phyloP scores from a whole-genome alignment of 2,113 vertebrate genomes.

The Sciurus niger region DNA sequence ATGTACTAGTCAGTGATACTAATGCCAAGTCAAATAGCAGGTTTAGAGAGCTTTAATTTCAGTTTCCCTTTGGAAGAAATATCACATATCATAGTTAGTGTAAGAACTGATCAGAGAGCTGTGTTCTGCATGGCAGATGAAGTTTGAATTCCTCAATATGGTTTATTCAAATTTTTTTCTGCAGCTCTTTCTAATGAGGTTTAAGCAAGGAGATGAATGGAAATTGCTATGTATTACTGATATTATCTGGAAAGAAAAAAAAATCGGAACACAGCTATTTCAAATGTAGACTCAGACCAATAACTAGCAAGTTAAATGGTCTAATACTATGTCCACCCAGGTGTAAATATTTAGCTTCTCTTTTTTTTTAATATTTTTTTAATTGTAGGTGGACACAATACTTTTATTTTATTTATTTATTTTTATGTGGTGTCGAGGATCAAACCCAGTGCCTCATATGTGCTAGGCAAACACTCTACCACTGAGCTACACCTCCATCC shows the following conservation, averaged over 20 bases:
- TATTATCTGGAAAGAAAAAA: background rate
- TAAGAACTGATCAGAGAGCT: background rate
- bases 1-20: background rate
- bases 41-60: background rate
- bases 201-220: background rate
- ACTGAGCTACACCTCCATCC: no score
- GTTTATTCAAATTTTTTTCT: background rate
- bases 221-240: background rate
- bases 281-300: background rate
- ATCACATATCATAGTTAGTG: background rate
- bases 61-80: constrained; percentile 27
- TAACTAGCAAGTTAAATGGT: background rate
- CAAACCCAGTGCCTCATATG: no score
- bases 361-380: background rate
- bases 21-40: background rate
- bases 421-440: no score
- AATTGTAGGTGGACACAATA: no score
- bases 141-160: constrained; percentile 14
- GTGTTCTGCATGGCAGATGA: background rate
- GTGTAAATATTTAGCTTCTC: constrained; percentile 30
- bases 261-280: background rate
- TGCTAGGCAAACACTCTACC: no score
- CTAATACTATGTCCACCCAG: background rate
- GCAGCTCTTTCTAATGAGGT: constrained; percentile 37
- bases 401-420: no score